phyloP scores from a whole-genome alignment of 2,888 invertebrate species.

The Pyrocoelia pectoralis region DNA sequence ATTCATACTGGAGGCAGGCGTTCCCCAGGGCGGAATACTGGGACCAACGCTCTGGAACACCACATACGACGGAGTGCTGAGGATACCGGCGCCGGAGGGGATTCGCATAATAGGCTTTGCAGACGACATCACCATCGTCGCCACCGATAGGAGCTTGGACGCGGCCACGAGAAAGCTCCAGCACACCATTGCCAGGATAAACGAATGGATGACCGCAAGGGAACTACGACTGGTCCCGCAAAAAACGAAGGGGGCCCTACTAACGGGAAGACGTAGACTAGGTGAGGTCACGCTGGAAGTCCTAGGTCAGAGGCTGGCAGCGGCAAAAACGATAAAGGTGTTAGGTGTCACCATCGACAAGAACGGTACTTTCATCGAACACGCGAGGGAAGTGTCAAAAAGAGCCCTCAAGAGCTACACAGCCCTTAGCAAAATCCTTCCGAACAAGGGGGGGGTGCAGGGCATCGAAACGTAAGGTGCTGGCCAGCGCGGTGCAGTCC shows the following conservation, averaged over 20 bases:
- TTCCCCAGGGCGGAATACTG: too few relatives aligned
- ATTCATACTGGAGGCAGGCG: too few relatives aligned
- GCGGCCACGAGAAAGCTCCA: not conserved
- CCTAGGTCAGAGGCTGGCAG: not conserved
- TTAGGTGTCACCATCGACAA: not conserved
- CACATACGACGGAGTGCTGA: too few relatives aligned
- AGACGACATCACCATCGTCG: not conserved
- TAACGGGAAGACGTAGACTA: not conserved
- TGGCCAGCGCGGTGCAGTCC: too few relatives aligned
- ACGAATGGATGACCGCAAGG: not conserved
- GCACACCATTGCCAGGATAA: not conserved
- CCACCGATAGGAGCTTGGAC: not conserved
- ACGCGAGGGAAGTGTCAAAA: not conserved
- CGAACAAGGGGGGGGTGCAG: too few relatives aligned
- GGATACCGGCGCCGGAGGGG: not conserved
- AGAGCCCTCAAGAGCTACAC: not conserved
- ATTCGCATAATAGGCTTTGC: not conserved
- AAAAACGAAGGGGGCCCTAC: too few relatives aligned
- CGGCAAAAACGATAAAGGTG: not conserved
- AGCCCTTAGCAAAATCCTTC: too few relatives aligned
- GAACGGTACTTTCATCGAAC: not conserved
- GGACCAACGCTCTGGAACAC: too few relatives aligned
- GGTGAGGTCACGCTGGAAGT: not conserved
- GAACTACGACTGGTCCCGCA: too few relatives aligned
- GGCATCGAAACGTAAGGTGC: too few relatives aligned